Conservation (phyloP, 2,113 vertebrate species). For the Semnornis frantzii region DNA sequence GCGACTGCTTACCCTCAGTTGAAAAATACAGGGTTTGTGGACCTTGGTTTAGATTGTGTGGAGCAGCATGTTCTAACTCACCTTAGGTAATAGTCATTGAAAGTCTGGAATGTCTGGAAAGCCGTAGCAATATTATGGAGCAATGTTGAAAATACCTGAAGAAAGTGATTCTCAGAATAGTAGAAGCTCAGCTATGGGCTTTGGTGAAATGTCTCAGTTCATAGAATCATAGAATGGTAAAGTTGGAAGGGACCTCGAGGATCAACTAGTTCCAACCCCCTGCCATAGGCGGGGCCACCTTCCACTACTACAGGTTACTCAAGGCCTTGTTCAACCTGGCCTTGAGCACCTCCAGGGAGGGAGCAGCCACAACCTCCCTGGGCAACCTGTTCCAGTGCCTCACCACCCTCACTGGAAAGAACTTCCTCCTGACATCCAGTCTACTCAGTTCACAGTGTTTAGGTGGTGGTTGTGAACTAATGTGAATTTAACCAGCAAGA, state of each 20-base stretch:
- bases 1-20: neutral
- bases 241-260: no score
- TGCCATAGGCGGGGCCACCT: no score
- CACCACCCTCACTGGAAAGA: no score
- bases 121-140: neutral
- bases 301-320: no score
- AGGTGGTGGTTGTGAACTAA: neutral
- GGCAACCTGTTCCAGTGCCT: no score
- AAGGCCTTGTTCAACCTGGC: no score
- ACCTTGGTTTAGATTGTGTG: neutral
- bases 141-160: neutral
- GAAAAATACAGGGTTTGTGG: neutral
- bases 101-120: neutral
- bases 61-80: neutral
- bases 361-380: no score
- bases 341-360: no score
- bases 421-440: no score
- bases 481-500: neutral
- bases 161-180: neutral
- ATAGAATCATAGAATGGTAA: no score
- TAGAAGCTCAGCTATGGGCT: neutral
- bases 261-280: no score
- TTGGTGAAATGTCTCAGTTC: neutral
- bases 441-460: neutral
- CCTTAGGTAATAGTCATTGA: neutral